Conservation (phyloP, 92 coral and sea anemone genomes). For the Desmophyllum pertusum region DNA sequence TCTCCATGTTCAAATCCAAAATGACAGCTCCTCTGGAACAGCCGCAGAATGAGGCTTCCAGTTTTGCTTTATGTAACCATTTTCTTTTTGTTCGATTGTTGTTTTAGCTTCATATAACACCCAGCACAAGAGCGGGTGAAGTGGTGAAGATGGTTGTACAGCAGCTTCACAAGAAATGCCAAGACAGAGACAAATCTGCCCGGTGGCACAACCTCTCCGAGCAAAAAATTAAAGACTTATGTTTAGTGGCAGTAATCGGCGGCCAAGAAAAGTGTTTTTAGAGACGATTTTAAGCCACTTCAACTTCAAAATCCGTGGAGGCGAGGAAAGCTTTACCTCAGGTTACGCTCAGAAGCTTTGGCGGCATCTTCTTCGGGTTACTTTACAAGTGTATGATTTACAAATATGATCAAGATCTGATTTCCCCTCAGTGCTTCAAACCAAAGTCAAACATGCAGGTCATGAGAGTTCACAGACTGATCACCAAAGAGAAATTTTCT, state of each 20-base stretch:
- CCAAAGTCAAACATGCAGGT: neutral
- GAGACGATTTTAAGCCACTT: constrained; percentile 82
- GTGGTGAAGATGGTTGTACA: constrained; percentile 90
- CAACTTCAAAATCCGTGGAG: constrained; percentile 97
- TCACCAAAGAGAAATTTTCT: neutral
- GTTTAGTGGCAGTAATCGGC: constrained; percentile 93
- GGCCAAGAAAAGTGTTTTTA: constrained; percentile 91
- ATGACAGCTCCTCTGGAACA: no score
- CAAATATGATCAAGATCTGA: neutral
- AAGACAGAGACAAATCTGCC: constrained; percentile 59
- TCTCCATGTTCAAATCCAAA: no score
- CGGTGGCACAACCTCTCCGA: constrained; percentile 54
- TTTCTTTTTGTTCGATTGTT: neutral
- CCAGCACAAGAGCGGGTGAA: constrained; percentile 83
- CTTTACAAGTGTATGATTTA: constrained; percentile 67
- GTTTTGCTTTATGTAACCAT: neutral
- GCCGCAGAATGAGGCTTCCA: no score
- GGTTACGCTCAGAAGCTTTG: constrained; percentile 90
- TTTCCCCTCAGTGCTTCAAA: neutral
- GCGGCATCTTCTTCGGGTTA: constrained; percentile 85
- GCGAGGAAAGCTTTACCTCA: constrained; percentile 84
- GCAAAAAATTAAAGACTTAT: constrained; percentile 70
- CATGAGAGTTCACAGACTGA: no score
- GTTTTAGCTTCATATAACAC: constrained; percentile 81
- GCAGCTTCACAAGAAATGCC: constrained; percentile 79